Percentiles rank a stretch among this genome's conserved stretches.
phyloP scores from a whole-genome alignment of 2,797 vertebrate genomes.

The Microctenopoma lineatum region DNA sequence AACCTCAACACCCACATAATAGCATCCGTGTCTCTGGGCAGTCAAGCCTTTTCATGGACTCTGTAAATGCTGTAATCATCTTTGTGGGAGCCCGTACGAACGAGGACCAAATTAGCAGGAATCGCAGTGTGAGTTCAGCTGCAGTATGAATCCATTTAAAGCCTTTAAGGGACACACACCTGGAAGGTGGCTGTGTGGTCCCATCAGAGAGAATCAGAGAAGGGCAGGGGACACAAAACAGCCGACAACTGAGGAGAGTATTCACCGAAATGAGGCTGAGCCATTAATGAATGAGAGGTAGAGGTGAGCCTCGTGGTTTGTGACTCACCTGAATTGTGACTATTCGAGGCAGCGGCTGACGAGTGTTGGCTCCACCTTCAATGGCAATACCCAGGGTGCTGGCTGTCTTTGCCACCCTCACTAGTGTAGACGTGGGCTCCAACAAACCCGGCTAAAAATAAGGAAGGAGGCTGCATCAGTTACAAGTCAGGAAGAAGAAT shows the following conservation, averaged over 20 bases:
- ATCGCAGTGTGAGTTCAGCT: constrained; percentile 48
- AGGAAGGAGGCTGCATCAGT: constrained; percentile 9
- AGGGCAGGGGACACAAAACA: not conserved
- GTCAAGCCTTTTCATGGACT: constrained; percentile 18
- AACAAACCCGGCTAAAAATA: constrained; percentile 89
- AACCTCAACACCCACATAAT: not conserved
- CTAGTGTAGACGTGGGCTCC: constrained; percentile 91
- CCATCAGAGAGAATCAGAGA: constrained; percentile 2
- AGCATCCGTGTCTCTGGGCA: constrained; percentile 9
- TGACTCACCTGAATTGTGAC: constrained; percentile 95
- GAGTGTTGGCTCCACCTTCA: constrained; percentile 96
- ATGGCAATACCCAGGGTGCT: constrained; percentile 97
- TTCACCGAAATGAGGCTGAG: not conserved
- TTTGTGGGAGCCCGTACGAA: not conserved
- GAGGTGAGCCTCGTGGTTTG: not conserved
- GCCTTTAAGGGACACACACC: constrained; percentile 29
- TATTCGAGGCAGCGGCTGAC: constrained; percentile 95
- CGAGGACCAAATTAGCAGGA: constrained; percentile 33
- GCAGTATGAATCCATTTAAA: constrained; percentile 24
- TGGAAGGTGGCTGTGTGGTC: not conserved
- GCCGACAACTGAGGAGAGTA: not conserved
- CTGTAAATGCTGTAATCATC: constrained; percentile 32
- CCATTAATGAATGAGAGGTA: not conserved
- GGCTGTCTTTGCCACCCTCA: constrained; percentile 92
- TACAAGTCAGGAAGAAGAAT: not conserved